Percentiles rank a stretch among this genome's conserved stretches.
Evolutionary conservation across 2,113 vertebrate genomes (phyloP).

Genomic region (Oncorhynchus tshawytscha): DNA sequence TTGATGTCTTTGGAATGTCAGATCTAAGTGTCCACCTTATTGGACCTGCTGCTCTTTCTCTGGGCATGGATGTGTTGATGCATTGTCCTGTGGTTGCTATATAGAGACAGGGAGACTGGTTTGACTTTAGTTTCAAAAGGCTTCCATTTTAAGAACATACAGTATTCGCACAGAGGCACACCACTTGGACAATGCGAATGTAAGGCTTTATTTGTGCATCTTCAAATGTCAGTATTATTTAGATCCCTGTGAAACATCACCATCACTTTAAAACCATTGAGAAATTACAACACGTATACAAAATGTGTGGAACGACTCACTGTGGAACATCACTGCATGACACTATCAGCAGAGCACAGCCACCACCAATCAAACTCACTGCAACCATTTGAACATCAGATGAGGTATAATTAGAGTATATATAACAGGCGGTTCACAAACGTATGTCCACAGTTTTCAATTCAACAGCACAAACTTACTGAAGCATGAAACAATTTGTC

Average conservation of each 20-base stretch:
- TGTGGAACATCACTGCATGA: slow-evolving; percentile 15
- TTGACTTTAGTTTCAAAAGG: neutral
- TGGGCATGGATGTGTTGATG: neutral
- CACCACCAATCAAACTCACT: neutral
- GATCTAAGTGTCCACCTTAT: neutral
- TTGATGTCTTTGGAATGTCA: neutral
- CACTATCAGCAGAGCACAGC: slow-evolving; percentile 1
- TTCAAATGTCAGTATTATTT: slow-evolving; percentile 17
- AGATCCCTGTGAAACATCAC: slow-evolving; percentile 11
- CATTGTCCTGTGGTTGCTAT: neutral
- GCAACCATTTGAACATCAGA: slow-evolving; percentile 49
- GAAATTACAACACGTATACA: slow-evolving; percentile 15
- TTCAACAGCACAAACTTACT: neutral
- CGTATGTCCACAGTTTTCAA: slow-evolving; percentile 21
- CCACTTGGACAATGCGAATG: neutral
- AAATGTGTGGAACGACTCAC: neutral
- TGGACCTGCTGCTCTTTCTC: neutral
- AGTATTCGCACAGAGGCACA: neutral
- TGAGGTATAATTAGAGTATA: no score
- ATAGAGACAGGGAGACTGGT: neutral
- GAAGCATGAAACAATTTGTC: neutral
- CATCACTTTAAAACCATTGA: slow-evolving; percentile 6
- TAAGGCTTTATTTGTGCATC: slow-evolving; percentile 6
- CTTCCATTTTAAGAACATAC: neutral
- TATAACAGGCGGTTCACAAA: neutral